Percentiles rank a stretch among this genome's conserved stretches.
phyloP scores from a whole-genome alignment of 2,113 vertebrate genomes.

The Lagopus leucura region DNA sequence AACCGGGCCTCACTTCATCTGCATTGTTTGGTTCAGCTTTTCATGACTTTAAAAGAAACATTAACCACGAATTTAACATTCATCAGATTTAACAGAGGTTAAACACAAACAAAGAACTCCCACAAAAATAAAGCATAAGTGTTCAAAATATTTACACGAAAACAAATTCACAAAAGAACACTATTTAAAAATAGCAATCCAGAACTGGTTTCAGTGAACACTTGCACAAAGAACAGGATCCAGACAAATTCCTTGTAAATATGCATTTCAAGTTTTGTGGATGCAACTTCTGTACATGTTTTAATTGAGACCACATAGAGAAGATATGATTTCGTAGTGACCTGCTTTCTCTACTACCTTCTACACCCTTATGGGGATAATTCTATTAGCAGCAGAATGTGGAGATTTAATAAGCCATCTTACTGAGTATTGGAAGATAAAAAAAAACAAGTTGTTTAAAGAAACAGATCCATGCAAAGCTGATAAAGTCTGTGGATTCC shows the following conservation, averaged over 20 bases:
- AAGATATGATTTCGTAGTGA: not conserved
- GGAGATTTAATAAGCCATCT: not conserved
- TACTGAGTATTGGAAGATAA: not conserved
- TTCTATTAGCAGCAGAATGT: not conserved
- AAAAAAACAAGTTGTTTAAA: not conserved
- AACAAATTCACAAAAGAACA: not conserved
- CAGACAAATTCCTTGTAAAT: not conserved
- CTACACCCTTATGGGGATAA: not conserved
- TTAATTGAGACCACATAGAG: not conserved
- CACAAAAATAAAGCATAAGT: not conserved
- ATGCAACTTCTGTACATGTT: not conserved
- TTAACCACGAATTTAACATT: not conserved
- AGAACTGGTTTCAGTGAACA: not conserved
- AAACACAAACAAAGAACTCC: not conserved
- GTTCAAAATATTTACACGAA: not conserved
- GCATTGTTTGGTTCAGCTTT: not conserved
- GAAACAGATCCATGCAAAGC: not conserved
- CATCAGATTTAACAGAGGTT: not conserved
- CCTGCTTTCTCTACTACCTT: not conserved
- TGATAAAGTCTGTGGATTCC: not conserved
- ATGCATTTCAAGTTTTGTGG: not conserved
- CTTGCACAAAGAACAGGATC: not conserved
- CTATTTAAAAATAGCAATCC: not conserved
- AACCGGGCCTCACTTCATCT: not conserved
- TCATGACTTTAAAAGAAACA: not conserved